Evolutionary conservation across 2,113 vertebrate genomes (phyloP).

Genomic region (Eudyptes chrysolophus): DNA sequence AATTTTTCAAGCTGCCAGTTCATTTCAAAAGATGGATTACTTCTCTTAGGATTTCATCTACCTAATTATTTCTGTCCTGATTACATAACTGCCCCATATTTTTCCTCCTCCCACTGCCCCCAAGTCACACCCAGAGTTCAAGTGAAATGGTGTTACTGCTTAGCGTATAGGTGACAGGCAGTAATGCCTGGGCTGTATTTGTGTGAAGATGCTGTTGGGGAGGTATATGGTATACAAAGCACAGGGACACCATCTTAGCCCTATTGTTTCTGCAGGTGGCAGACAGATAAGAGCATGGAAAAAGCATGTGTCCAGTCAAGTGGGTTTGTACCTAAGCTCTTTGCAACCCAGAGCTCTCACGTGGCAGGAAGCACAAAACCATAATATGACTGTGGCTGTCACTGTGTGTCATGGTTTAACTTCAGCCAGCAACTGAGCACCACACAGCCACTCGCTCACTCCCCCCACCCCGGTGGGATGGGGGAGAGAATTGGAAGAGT

Average conservation of each 20-base stretch:
- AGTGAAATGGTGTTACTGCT: not conserved
- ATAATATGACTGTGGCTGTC: not conserved
- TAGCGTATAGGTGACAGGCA: not conserved
- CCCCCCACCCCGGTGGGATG: too few relatives aligned
- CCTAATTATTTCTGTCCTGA: conserved; percentile 76
- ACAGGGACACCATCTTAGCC: not conserved
- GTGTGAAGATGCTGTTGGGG: not conserved
- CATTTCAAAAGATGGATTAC: conserved; percentile 71
- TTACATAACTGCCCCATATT: conserved; percentile 69
- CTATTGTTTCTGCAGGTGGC: not conserved
- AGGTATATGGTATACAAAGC: not conserved
- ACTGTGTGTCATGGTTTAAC: too few relatives aligned
- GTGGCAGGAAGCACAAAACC: not conserved
- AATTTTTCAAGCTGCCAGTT: conserved; percentile 77
- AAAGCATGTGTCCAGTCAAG: not conserved
- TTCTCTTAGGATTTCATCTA: conserved; percentile 70
- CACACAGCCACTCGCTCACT: too few relatives aligned
- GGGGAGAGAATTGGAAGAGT: too few relatives aligned
- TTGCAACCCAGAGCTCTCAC: not conserved
- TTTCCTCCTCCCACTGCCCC: conserved; percentile 26
- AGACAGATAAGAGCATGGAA: not conserved
- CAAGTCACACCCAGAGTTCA: not conserved
- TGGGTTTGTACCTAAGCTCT: not conserved
- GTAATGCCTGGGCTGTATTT: rapidly evolving
- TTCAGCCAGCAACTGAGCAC: too few relatives aligned